Conservation (phyloP, 2,888 invertebrate species). For the Drosophila imparisetae region DNA sequence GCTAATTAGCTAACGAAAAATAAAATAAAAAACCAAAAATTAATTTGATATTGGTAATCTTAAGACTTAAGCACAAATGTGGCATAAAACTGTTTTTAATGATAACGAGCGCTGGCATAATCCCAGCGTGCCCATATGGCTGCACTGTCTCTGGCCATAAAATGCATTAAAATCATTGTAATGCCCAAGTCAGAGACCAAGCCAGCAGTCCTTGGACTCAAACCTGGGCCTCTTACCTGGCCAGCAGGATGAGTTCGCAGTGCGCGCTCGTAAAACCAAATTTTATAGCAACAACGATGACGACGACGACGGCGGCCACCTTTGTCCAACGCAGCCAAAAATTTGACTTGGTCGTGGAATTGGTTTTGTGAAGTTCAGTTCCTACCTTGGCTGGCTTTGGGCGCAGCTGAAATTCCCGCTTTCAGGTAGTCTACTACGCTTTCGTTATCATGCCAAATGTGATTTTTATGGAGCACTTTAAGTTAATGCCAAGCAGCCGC, state of each 20-base stretch:
- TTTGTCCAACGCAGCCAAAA: constrained; percentile 19
- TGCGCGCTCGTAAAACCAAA: constrained; percentile 69
- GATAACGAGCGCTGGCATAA: constrained; percentile 44
- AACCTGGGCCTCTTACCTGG: constrained; percentile 63
- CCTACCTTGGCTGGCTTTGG: constrained; percentile 18
- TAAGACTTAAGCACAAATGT: constrained; percentile 48
- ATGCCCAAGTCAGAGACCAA: constrained; percentile 69
- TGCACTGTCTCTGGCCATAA: constrained; percentile 69
- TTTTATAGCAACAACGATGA: constrained; percentile 65
- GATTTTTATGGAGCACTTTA: constrained; percentile 75
- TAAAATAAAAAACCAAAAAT: constrained; percentile 24
- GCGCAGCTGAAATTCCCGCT: constrained; percentile 51
- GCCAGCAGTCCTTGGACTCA: constrained; percentile 8
- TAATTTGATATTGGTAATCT: constrained; percentile 52
- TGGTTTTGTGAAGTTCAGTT: constrained; percentile 24
- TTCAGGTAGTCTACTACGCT: constrained; percentile 23
- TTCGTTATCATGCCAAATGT: constrained; percentile 73
- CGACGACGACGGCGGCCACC: constrained; percentile 18
- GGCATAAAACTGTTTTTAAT: constrained; percentile 65
- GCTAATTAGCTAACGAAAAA: constrained; percentile 49
- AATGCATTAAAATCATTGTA: constrained; percentile 79
- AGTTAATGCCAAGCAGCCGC: constrained; percentile 58
- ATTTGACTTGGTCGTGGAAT: constrained; percentile 14
- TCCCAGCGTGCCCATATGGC: constrained; percentile 72
- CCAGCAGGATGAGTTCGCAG: constrained; percentile 48